Evolutionary conservation across 2,797 vertebrate species (phyloP).

Genomic region (Myripristis jacobus): DNA sequence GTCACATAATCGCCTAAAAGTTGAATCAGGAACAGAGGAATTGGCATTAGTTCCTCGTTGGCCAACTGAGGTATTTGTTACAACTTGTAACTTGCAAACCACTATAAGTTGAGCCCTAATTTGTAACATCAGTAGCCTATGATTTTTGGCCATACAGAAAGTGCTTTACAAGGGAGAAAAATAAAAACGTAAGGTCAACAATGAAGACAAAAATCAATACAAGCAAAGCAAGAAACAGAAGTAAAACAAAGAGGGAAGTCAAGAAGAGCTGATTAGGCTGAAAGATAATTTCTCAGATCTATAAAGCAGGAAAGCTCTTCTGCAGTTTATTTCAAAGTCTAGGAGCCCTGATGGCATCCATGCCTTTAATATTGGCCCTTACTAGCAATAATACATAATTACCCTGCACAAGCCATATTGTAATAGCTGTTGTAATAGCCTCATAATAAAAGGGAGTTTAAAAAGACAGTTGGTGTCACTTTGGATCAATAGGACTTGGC

Average conservation of each 20-base stretch:
- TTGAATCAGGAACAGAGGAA: no score
- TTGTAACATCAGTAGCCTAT: no score
- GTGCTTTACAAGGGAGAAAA: background rate
- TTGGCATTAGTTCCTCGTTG: no score
- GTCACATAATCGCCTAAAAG: no score
- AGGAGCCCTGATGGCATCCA: slow-evolving; percentile 17
- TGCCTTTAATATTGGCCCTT: background rate
- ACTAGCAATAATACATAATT: slow-evolving; percentile 10
- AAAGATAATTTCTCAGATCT: background rate
- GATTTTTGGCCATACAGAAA: background rate
- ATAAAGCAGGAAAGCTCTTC: background rate
- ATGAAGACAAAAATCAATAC: background rate
- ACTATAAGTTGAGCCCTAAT: no score
- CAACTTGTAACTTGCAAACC: no score
- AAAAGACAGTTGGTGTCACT: slow-evolving; percentile 35
- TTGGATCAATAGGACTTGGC: slow-evolving; percentile 49
- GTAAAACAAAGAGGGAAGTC: background rate
- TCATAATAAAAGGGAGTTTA: slow-evolving; percentile 39
- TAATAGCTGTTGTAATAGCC: slow-evolving; percentile 23
- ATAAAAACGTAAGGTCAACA: background rate
- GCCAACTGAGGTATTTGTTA: no score
- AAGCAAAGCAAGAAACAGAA: background rate
- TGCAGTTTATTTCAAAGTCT: slow-evolving; percentile 5
- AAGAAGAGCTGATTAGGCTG: background rate
- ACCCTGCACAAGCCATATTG: background rate